Percentiles rank a stretch among this genome's conserved stretches.
Conservation (phyloP, 2,113 vertebrate genomes). For the Hippocampus barbouri region DNA sequence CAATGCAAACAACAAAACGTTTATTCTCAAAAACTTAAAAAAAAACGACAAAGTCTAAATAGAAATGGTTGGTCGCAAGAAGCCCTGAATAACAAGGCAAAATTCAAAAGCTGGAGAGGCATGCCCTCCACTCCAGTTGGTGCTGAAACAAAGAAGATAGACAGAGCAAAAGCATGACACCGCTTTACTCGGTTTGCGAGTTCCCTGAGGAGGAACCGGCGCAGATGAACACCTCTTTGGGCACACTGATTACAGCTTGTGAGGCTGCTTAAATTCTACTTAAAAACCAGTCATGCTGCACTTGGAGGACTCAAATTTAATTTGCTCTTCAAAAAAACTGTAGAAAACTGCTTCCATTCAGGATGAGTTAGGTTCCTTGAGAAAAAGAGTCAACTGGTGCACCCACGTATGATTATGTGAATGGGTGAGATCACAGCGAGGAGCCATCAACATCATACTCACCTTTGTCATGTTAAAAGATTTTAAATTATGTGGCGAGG, state of each 20-base stretch:
- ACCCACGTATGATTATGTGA: not conserved
- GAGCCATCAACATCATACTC: not conserved
- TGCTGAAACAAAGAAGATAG: too few relatives aligned
- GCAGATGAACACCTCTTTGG: conserved; percentile 3
- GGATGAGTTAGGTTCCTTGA: not conserved
- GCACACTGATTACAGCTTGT: conserved; percentile 17
- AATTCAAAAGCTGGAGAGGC: too few relatives aligned
- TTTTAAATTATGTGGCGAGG: not conserved
- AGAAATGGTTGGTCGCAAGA: too few relatives aligned
- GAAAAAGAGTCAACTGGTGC: not conserved
- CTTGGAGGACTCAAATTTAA: conserved; percentile 2
- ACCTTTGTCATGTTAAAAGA: not conserved
- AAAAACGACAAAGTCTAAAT: too few relatives aligned
- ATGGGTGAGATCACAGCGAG: not conserved
- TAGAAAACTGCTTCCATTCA: not conserved
- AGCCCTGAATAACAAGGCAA: too few relatives aligned
- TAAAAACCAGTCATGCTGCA: conserved; percentile 13
- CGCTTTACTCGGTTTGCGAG: not conserved
- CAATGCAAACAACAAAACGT: too few relatives aligned
- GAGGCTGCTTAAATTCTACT: conserved; percentile 1
- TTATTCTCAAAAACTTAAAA: too few relatives aligned
- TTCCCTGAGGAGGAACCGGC: not conserved
- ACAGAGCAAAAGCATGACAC: too few relatives aligned
- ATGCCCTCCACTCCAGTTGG: too few relatives aligned
- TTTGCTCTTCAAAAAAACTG: not conserved